A percentile compares a stretch with the other conserved stretches of the same genome.
Evolutionary conservation across 1,140 invertebrate species (phyloP).

Genomic region (Leucophenga varia): DNA sequence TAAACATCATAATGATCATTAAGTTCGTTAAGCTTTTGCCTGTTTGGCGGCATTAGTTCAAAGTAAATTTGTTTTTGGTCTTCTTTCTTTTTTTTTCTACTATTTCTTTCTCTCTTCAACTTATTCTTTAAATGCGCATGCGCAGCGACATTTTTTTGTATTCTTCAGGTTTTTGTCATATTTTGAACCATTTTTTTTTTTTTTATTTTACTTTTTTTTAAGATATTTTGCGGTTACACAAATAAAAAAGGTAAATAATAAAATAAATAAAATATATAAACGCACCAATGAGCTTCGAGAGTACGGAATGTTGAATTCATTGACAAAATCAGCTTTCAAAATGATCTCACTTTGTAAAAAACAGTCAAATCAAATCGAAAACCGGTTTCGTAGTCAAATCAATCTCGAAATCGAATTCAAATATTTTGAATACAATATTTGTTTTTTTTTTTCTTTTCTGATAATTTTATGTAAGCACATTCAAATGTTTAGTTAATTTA

Average conservation of each 20-base stretch:
- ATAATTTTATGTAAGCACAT: too few species aligned
- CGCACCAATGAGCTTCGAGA: too few species aligned
- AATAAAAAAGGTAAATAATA: conserved; percentile 19
- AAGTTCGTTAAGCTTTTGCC: neutral
- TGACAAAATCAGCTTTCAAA: conserved; percentile 59
- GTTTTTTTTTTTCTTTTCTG: conserved; percentile 17
- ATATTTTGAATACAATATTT: too few species aligned
- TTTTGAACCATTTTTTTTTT: too few species aligned
- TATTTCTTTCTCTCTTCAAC: too few species aligned
- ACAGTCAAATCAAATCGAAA: conserved; percentile 58
- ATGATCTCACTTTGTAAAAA: conserved; percentile 57
- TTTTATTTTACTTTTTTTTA: neutral
- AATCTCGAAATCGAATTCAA: conserved; percentile 16
- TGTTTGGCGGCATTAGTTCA: conserved; percentile 44
- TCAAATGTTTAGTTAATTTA: too few species aligned
- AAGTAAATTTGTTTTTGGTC: conserved; percentile 16
- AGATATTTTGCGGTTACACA: conserved; percentile 1
- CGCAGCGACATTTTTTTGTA: conserved; percentile 5
- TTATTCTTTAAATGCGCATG: too few species aligned
- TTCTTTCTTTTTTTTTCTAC: conserved; percentile 28
- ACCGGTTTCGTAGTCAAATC: conserved; percentile 56
- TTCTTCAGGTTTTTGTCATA: too few species aligned
- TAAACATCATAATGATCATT: conserved; percentile 8
- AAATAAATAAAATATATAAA: conserved; percentile 36
- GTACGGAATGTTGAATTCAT: conserved; percentile 55